phyloP scores from a whole-genome alignment of 2,888 invertebrate genomes.

The Ariolimax columbianus region DNA sequence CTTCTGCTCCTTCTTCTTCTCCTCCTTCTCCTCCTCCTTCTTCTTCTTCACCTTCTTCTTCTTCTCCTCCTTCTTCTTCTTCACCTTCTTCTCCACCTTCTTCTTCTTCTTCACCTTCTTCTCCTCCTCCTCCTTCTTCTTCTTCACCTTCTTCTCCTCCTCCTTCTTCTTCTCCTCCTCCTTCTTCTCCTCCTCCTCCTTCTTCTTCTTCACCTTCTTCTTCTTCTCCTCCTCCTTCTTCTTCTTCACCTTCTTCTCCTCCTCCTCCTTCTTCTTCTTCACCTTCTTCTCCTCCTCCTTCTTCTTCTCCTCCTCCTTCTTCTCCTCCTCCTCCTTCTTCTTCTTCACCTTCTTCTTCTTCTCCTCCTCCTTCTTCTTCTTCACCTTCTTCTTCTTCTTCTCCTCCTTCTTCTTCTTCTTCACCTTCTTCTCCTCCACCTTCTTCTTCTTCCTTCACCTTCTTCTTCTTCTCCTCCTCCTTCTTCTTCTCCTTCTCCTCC shows the following conservation, averaged over 20 bases:
- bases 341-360: neutral
- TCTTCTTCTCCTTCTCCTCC: neutral
- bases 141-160: neutral
- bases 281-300: slow-evolving; percentile 1
- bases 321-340: neutral
- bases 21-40: too few species aligned
- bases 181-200: neutral
- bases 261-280: slow-evolving; percentile 20
- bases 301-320: slow-evolving; percentile 1
- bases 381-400: slow-evolving; percentile 17
- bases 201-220: neutral
- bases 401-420: neutral
- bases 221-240: neutral
- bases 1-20: too few species aligned
- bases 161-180: neutral
- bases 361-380: neutral
- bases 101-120: too few species aligned
- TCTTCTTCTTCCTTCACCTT: neutral
- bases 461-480: neutral
- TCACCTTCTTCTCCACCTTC: too few species aligned
- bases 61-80: too few species aligned
- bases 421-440: too few species aligned
- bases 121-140: too few species aligned
- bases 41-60: too few species aligned
- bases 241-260: slow-evolving; percentile 1